These are phyloP conservation scores for Actinemys pallida DNA, from an alignment of 2,113 vertebrate species.

Conservation along the genomic window DNA sequence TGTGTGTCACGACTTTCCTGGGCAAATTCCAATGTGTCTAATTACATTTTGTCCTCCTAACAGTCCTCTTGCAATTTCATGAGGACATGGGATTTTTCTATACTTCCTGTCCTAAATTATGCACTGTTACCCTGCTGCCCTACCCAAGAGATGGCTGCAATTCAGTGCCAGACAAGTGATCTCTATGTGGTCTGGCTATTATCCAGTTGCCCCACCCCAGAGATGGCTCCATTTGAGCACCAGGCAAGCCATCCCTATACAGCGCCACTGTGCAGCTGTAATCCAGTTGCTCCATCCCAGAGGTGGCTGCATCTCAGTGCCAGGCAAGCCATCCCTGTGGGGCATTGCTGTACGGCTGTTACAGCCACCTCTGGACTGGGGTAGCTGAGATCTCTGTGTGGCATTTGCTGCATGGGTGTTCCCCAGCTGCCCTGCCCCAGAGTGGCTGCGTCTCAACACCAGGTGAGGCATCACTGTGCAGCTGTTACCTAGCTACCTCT, in stretches of 20 bases:
- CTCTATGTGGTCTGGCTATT: too few relatives aligned
- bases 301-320: background rate
- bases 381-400: background rate
- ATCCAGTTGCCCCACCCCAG: too few relatives aligned
- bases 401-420: too few relatives aligned
- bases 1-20: background rate
- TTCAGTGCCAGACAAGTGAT: too few relatives aligned
- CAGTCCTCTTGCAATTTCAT: background rate
- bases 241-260: background rate
- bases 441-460: background rate
- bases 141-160: background rate
- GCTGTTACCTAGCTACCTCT: background rate
- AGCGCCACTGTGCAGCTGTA: background rate
- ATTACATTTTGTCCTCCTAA: background rate
- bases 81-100: background rate
- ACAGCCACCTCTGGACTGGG: background rate
- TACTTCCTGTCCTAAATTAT: background rate
- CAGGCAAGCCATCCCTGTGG: background rate
- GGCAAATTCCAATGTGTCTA: background rate
- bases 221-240: background rate
- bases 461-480: background rate
- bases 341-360: background rate
- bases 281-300: background rate
- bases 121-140: background rate
- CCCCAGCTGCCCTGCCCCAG: background rate